Base-by-base conservation (phyloP, 2,888 invertebrate species). In the Lepidocyrtinus sp. region DNA sequence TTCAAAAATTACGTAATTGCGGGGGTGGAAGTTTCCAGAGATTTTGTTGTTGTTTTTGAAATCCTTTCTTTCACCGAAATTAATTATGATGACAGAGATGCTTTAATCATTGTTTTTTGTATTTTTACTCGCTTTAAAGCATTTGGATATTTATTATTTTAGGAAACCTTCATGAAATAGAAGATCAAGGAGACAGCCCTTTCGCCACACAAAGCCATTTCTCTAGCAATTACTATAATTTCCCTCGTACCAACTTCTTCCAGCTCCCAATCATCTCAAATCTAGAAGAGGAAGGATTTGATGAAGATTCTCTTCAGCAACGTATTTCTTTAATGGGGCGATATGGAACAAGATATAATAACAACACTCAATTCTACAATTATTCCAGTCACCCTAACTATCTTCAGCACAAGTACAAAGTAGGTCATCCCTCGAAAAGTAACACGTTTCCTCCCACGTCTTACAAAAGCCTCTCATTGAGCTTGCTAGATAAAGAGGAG, bases 351-450 rank as follows among this genome's bases (percentile, higher is more conserved):
- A 78, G 73, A 61, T 73, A 72, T 21, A 78, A 46, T 17, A 78
- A 78, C 55, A 17, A 61, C 59, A 50, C 72, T 5, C 61, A 27
- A 67, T n/a, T 27, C 3, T 27, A 78, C 25, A 78, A 78, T 50
- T 63, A 72, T 24, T 78, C 78, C 46, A 73, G 61, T 67, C 25
- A 73, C 46, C 67, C 71, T 2, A 22, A 25, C 2, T 24, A 36
- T 63, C 55, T n/a, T 24, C 27, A 22, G 19, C 67, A 5, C 21
- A 5, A 78, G 78, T 78, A 78, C 78, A 78, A 78, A 78, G 62
- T 73, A 19, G 59, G 36, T 5, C 36, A 12, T 5, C 5, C 71
- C 27, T 65, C 73, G 26, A 19, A n/a, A 36, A 45, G 71, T 55
- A 72, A 63, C 19, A 36, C 64, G 17, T 27, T 46, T 22, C 63